Percentiles rank a stretch among this genome's conserved stretches.
Evolutionary conservation across 2,888 invertebrate species (phyloP).

Genomic region (Pseudoips prasinana): DNA sequence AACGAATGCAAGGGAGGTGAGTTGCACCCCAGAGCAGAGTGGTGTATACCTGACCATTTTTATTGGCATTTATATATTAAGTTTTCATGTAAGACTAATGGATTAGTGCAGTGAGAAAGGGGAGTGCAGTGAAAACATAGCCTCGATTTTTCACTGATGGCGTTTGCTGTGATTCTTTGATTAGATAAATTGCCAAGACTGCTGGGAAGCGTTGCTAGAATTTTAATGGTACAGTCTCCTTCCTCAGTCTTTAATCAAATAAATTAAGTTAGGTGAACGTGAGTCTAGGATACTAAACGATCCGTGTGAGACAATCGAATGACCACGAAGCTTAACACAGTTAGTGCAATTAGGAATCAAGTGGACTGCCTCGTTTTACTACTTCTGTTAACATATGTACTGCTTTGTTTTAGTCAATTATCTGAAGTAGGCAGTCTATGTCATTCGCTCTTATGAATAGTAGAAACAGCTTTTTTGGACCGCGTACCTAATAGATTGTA

Average conservation of each 20-base stretch:
- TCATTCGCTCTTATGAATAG: too few relatives aligned
- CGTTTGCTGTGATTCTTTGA: conserved; percentile 7
- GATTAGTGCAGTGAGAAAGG: conserved; percentile 62
- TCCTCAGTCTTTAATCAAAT: neutral
- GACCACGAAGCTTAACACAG: too few relatives aligned
- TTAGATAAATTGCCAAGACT: conserved; percentile 2
- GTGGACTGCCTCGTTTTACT: too few relatives aligned
- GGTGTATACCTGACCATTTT: conserved; percentile 32
- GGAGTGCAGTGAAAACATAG: conserved; percentile 35
- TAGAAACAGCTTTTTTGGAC: too few relatives aligned
- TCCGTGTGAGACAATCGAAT: too few relatives aligned
- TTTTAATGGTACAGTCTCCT: neutral
- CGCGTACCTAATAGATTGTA: too few relatives aligned
- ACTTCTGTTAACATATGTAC: too few relatives aligned
- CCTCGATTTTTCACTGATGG: neutral
- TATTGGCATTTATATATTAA: conserved; percentile 67
- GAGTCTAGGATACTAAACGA: too few relatives aligned
- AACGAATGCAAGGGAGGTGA: conserved; percentile 16
- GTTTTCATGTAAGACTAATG: conserved; percentile 75
- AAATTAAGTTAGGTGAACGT: conserved; percentile 1
- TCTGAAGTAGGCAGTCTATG: too few relatives aligned
- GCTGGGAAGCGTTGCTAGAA: neutral
- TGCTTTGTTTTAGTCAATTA: too few relatives aligned
- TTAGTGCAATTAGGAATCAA: too few relatives aligned
- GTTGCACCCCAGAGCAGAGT: conserved; percentile 9